Base-by-base conservation (phyloP, 2,888 invertebrate species). In the Amphimallon solstitiale region DNA sequence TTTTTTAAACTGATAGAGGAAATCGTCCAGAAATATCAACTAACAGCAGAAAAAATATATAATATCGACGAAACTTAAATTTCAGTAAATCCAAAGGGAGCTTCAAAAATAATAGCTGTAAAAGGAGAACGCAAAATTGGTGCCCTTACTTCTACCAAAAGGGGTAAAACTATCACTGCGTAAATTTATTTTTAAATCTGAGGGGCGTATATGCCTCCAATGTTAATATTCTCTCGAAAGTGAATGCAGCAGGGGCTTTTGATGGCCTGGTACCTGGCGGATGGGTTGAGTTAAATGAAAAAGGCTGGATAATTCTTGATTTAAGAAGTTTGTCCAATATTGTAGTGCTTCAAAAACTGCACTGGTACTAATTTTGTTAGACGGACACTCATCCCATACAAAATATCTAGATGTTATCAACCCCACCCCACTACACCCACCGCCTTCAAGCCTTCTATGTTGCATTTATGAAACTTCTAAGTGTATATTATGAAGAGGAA, bases 121-220 rank as follows among this genome's bases (percentile, higher is more conserved):
- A 23, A 23, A 23, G 76, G 76, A 4, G 60, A 72, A 68, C 75
- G 74, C 61, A 75, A 78, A 70, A 74, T 78, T 1, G 75, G 75
- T 1, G 66, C 71, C 0, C 43, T 76, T 17, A 72, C 72, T 19
- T 75, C 75, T 10, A 76, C 74, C 48, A 77, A 80, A 63, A 35
- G 76, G 72, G 54, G 68, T 40, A 23, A 40, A 12, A 60, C 49
- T 3, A 40, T 64, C 12, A 65, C 65, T 7, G 65, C 65, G 2
- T 62, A 65, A 35, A 63, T 65, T 21, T 68, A 63, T 60, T 46
- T 59, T 48, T 67, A 46, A 37, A 54, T 60, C 9, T 12, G 12
- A 62, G 63, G 48, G 10, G 48, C 12, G 23, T 68, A 70, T 38
- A 76, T 78, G 74, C 70, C 75, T n/a, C 73, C 72, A 2, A 70